Base-by-base conservation (phyloP, 2,888 invertebrate genomes). In the Orthosia gothica region DNA sequence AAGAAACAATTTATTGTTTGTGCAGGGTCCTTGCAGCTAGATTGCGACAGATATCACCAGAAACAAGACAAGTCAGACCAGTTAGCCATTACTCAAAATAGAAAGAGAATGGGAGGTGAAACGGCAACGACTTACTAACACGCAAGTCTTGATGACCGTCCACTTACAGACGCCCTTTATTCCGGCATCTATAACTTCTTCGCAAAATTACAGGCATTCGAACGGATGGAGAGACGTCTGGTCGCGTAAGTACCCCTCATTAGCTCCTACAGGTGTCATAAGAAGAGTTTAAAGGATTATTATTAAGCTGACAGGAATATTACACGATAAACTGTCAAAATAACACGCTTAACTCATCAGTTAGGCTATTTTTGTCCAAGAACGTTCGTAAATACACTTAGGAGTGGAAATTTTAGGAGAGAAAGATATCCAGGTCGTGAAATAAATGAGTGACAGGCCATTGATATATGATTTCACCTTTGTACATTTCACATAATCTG, bases 61-160 rank as follows among this genome's bases (percentile, higher is more conserved):
- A 12, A 73, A 75, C 79, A 77, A 77, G 79, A 73, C 82, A 84
- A 62, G 80, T 74, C 68, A 62, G 75, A 86, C 84, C 76, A 83
- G 86, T 84, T 83, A 54, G 32, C 69, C 64, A 78, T 83, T 71
- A 86, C 84, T 86, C 83, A 84, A 86, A 86, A 82, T 84, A 82
- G 82, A 76, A 75, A 78, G 73, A 76, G 73, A 78, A 82, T 76
- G 79, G 70, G 64, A 32, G 32, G 47, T 70, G 71, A 72, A 75
- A 63, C 49, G 62, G 15, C 66, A 72, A 84, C 72, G 63, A 67
- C 70, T 79, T 18, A 57, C 55, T 54, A 58, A 68, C 82, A 86
- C 82, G 82, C 82, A 62, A 82, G n/a, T 16, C 32, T 65, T 69
- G 70, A 74, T 71, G 47, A 47, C 11, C 70, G 79, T 73, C 75